phyloP scores from a whole-genome alignment of 2,113 vertebrate genomes.

The Ictalurus furcatus region DNA sequence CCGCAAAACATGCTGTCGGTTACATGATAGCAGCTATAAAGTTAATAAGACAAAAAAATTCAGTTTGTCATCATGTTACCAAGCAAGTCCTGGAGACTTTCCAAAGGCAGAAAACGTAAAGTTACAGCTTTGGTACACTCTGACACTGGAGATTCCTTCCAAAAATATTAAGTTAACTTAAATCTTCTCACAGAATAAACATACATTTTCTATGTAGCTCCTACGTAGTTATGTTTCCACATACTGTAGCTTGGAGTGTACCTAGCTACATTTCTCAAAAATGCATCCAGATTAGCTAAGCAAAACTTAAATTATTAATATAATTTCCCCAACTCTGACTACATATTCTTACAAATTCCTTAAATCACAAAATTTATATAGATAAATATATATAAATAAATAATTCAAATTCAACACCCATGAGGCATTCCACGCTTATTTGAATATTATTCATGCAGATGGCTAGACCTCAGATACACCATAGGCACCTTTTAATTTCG shows the following conservation, averaged over 20 bases:
- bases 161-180: background rate
- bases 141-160: background rate
- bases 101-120: background rate
- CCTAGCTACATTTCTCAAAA: background rate
- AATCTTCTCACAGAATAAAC: background rate
- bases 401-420: background rate
- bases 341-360: background rate
- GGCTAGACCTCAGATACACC: background rate
- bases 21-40: background rate
- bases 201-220: background rate
- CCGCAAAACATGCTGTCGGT: background rate
- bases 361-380: background rate
- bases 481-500: background rate
- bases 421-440: background rate
- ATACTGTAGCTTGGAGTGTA: background rate
- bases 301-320: background rate
- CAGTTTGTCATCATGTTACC: background rate
- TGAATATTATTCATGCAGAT: conserved; percentile 5
- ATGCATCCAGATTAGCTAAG: background rate
- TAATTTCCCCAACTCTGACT: no score
- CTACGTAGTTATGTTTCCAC: background rate
- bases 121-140: background rate
- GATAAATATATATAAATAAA: background rate
- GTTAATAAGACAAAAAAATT: background rate
- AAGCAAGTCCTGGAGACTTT: background rate